Conservation (phyloP, 2,888 invertebrate species). For the Plebejus melissa region DNA sequence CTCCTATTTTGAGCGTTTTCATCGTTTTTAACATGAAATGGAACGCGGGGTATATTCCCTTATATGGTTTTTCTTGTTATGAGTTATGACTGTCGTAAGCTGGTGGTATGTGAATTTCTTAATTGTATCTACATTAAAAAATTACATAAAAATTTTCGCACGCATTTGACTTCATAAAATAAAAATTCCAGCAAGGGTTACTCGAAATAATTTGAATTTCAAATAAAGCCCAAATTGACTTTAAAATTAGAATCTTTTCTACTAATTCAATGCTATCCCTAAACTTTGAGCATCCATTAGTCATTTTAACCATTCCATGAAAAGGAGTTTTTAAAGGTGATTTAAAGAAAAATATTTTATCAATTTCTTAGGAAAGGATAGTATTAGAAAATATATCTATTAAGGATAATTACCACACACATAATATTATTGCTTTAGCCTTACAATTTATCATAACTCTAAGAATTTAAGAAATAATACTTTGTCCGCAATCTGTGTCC, state of each 20-base stretch:
- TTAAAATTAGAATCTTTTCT: conserved; percentile 1
- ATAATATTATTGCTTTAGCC: conserved; percentile 20
- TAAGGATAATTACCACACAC: conserved; percentile 17
- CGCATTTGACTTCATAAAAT: neutral
- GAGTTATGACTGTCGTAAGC: neutral
- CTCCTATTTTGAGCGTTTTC: too few relatives aligned
- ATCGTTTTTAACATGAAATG: too few relatives aligned
- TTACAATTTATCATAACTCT: neutral
- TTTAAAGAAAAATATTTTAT: neutral
- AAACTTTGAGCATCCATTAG: neutral
- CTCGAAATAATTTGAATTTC: neutral
- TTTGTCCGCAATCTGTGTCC: neutral
- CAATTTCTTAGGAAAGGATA: conserved; percentile 21
- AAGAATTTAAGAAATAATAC: neutral
- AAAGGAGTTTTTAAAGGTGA: neutral
- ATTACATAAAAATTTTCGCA: neutral
- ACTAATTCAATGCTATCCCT: neutral
- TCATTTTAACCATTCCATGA: neutral
- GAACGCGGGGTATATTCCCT: too few relatives aligned
- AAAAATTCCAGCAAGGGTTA: neutral
- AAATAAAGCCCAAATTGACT: neutral
- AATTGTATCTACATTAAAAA: neutral
- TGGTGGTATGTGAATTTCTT: neutral
- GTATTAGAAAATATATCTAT: conserved; percentile 19
- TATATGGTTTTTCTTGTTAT: neutral